Evolutionary conservation across 1,140 invertebrate species (phyloP), one percentile per base, ranked within the genome.

Genomic region (Plectrocnemia conspersa): DNA sequence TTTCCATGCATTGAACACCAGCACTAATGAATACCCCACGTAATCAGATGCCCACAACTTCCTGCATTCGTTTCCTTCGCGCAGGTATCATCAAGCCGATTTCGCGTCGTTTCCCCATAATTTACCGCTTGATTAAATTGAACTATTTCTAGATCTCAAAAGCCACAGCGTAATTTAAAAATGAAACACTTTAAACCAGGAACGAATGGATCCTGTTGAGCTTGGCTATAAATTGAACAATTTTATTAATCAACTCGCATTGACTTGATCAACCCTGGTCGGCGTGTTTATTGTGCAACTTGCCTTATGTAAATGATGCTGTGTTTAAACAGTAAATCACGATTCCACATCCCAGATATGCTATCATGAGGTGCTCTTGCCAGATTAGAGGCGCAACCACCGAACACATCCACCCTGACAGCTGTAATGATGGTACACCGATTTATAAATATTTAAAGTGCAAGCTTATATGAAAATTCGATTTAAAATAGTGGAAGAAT

Each of bases 1-100:
- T 48, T 48, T 48, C 27, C 46, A 33, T 48, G 46, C 46, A 48
- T 21, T 48, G 46, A 48, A 32, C 32, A 36, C 42, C 46, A 35
- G 46, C 46, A 48, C 46, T 48, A 48, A 48, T 48, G 46, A 48
- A 48, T 48, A 35, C 29, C 32, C 27, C 5, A 18, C 19, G 46
- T 48, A 48, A 48, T 48, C 46, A 48, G 46, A 48, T 48, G 32
- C 25, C 11, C 18, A 5, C 27, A 13, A 48, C 46, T 48, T 48
- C 46, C 46, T 48, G 42, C 46, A 35, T 21, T 48, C 16, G n/a
- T 33, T 48, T 48, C 46, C 46, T 48, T 35, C 16, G 5, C 18
- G 5, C 35, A 38, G 35, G 35, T 38, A 7, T 7, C 10, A 16
- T 16, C 35, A 38, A 38, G n/a, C n/a, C n/a, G n/a, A n/a, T n/a